Conservation (phyloP, 2,797 vertebrate genomes). For the Stomatorhinus walkeri region DNA sequence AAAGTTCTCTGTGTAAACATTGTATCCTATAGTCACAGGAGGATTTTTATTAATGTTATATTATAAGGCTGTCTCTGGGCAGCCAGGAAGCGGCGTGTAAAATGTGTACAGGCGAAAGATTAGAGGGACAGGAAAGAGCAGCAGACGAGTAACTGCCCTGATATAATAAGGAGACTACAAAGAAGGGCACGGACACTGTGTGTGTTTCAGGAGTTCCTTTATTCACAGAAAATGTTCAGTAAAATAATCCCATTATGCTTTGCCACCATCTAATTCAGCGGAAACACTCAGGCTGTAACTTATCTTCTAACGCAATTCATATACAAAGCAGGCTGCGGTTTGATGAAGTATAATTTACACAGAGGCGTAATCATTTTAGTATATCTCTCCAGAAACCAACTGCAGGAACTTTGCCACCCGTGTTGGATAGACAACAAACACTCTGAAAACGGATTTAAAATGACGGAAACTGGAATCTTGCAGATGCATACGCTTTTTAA, state of each 20-base stretch:
- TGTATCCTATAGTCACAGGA: background rate
- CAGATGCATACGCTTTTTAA: background rate
- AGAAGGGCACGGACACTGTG: background rate
- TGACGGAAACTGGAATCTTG: background rate
- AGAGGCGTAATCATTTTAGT: background rate
- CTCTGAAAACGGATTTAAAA: background rate
- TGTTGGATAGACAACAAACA: background rate
- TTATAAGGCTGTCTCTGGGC: background rate
- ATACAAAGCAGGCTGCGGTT: background rate
- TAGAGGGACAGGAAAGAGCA: background rate
- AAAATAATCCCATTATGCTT: constrained; percentile 15
- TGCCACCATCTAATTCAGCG: background rate
- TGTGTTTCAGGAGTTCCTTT: background rate
- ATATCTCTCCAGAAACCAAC: background rate
- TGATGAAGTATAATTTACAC: background rate
- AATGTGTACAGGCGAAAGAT: background rate
- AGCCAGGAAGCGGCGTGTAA: background rate
- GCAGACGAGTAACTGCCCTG: background rate
- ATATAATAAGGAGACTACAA: background rate
- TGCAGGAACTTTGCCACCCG: background rate
- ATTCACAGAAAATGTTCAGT: constrained; percentile 19
- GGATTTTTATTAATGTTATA: background rate
- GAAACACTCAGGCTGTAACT: background rate
- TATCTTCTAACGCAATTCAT: background rate
- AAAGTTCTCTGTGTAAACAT: background rate